Conservation (phyloP, 2,888 invertebrate genomes). For the Aphodius granarius region DNA sequence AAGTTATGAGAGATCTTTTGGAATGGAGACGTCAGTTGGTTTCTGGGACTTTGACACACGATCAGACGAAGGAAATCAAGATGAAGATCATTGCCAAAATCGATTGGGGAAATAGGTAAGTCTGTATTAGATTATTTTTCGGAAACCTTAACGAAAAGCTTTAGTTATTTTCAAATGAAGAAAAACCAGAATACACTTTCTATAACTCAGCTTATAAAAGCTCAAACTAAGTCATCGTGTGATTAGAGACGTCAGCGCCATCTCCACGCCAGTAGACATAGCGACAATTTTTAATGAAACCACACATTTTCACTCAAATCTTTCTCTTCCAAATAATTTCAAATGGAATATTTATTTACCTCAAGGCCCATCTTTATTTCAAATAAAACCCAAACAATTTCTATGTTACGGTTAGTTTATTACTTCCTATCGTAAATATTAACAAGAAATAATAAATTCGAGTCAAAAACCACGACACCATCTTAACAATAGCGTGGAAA, state of each 20-base stretch:
- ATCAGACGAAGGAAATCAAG: constrained; percentile 85
- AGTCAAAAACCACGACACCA: background rate
- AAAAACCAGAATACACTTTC: too few species aligned
- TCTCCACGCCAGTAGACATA: too few species aligned
- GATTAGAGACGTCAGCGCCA: too few species aligned
- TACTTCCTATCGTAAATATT: background rate
- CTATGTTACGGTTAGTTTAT: too few species aligned
- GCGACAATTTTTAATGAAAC: too few species aligned
- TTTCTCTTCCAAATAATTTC: too few species aligned
- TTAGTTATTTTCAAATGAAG: background rate
- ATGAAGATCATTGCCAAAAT: constrained; percentile 87
- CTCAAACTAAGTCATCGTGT: too few species aligned
- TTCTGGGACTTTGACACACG: constrained; percentile 87
- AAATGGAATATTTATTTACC: too few species aligned
- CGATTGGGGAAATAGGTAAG: constrained; percentile 96
- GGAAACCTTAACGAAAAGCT: background rate
- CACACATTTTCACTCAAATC: too few species aligned
- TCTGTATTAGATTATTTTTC: constrained; percentile 37
- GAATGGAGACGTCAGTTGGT: constrained; percentile 83
- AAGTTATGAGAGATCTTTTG: constrained; percentile 88
- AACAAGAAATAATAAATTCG: background rate
- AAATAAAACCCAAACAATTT: too few species aligned
- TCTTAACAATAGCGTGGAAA: background rate
- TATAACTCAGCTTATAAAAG: too few species aligned
- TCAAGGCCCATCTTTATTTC: too few species aligned